Evolutionary conservation across 2,797 vertebrate genomes (phyloP).

Genomic region (Myotis findleyi): DNA sequence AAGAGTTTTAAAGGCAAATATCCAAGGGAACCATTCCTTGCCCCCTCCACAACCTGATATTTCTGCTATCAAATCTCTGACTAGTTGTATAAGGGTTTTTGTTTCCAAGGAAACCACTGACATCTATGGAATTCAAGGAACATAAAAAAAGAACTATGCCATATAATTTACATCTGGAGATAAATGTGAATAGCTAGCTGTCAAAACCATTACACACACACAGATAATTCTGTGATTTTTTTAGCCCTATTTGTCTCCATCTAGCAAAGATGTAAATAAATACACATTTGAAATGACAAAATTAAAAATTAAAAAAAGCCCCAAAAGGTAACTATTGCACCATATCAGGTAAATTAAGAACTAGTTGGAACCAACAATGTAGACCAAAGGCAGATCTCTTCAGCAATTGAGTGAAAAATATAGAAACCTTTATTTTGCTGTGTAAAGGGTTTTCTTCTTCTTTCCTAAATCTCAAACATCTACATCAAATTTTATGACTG

Average conservation of each 20-base stretch:
- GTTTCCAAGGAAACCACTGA: slow-evolving; percentile 90
- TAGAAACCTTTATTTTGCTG: neutral
- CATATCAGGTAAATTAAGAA: slow-evolving; percentile 55
- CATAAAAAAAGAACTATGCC: slow-evolving; percentile 75
- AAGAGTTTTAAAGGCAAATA: slow-evolving; percentile 80
- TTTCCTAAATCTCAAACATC: slow-evolving; percentile 16
- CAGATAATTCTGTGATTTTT: slow-evolving; percentile 36
- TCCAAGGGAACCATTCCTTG: slow-evolving; percentile 76
- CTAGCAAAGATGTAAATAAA: slow-evolving; percentile 51
- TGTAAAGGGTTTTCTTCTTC: slow-evolving; percentile 4
- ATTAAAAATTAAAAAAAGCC: neutral
- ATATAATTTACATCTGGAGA: slow-evolving; percentile 80
- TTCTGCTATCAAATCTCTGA: slow-evolving; percentile 81
- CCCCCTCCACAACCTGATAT: slow-evolving; percentile 74
- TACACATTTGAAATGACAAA: slow-evolving; percentile 13
- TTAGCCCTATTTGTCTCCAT: slow-evolving; percentile 14
- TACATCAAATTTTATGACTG: neutral
- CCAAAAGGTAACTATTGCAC: neutral
- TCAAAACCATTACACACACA: slow-evolving; percentile 45
- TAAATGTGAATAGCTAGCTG: slow-evolving; percentile 69
- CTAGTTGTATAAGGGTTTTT: slow-evolving; percentile 84
- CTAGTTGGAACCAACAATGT: slow-evolving; percentile 10
- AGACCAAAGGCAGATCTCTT: slow-evolving; percentile 36
- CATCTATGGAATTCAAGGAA: slow-evolving; percentile 85
- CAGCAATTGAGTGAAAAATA: neutral